These are phyloP conservation scores for Peromyscus eremicus DNA, from an alignment of 2,797 vertebrate species.

Conservation along the genomic window DNA sequence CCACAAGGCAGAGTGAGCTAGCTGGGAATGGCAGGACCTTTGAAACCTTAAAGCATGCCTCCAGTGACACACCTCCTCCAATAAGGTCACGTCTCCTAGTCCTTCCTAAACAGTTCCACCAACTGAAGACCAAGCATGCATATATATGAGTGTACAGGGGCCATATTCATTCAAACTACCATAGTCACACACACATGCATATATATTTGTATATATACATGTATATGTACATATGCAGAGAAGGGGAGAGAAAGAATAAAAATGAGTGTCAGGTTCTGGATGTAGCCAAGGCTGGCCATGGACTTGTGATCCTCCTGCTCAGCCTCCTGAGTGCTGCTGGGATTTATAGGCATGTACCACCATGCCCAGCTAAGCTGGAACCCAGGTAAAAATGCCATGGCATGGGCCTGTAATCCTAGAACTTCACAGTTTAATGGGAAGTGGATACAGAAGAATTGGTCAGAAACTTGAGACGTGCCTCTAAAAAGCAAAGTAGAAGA, in stretches of 20 bases:
- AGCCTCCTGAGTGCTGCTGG: not conserved
- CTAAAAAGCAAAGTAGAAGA: not conserved
- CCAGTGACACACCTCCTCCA: not conserved
- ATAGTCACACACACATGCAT: not conserved
- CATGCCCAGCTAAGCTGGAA: not conserved
- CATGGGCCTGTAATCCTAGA: not conserved
- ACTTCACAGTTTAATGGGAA: not conserved
- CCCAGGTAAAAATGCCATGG: not conserved
- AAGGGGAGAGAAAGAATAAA: not conserved
- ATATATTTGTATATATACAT: not conserved
- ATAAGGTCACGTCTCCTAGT: not conserved
- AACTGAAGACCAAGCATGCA: not conserved
- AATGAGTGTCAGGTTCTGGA: not conserved
- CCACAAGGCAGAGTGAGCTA: not conserved
- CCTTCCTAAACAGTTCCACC: not conserved
- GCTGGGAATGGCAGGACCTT: not conserved
- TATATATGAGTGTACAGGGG: not conserved
- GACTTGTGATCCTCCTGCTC: not conserved
- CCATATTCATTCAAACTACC: not conserved
- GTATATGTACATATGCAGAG: not conserved
- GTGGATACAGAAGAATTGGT: not conserved
- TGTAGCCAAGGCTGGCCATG: not conserved
- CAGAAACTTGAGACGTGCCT: not conserved
- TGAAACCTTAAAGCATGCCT: not conserved
- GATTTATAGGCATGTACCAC: not conserved